These are phyloP conservation scores for Heliocidaris erythrogramma DNA, from an alignment of 35 echinoderm and acorn worm genomes.

Conservation along the genomic window DNA sequence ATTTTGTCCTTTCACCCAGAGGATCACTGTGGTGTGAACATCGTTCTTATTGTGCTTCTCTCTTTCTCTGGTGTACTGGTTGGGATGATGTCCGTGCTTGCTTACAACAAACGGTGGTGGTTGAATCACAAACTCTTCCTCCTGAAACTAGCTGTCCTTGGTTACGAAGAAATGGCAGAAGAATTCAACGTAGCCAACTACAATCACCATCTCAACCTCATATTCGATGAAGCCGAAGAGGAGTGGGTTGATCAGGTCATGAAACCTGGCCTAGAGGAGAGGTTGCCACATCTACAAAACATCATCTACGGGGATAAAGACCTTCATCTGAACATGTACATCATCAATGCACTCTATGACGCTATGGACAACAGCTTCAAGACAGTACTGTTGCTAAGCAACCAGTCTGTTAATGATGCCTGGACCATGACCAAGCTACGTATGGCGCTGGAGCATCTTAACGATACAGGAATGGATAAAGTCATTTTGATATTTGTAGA, in stretches of 20 bases:
- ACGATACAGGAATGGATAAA: conserved; percentile 28
- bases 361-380: background rate
- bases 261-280: conserved; percentile 2
- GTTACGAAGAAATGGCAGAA: conserved; percentile 31
- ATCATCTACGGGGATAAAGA: conserved; percentile 28
- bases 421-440: conserved; percentile 30
- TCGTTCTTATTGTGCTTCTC: background rate
- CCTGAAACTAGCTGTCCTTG: background rate
- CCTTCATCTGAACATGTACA: background rate
- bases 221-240: background rate
- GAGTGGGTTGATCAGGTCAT: background rate
- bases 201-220: conserved; percentile 18
- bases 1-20: conserved; percentile 19
- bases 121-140: conserved; percentile 1
- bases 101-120: conserved; percentile 26
- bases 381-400: conserved; percentile 5
- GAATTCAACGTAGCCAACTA: background rate
- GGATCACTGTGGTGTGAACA: background rate
- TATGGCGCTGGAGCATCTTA: background rate
- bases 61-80: background rate
- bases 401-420: background rate
- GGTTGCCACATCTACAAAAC: conserved; percentile 18
- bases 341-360: background rate
- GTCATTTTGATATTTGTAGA: conserved; percentile 31
- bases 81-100: background rate